A percentile compares a stretch with the other conserved stretches of the same genome.
These are phyloP conservation scores for Aplysia californica DNA, from an alignment of 1,140 invertebrate species.

Conservation along the genomic window DNA sequence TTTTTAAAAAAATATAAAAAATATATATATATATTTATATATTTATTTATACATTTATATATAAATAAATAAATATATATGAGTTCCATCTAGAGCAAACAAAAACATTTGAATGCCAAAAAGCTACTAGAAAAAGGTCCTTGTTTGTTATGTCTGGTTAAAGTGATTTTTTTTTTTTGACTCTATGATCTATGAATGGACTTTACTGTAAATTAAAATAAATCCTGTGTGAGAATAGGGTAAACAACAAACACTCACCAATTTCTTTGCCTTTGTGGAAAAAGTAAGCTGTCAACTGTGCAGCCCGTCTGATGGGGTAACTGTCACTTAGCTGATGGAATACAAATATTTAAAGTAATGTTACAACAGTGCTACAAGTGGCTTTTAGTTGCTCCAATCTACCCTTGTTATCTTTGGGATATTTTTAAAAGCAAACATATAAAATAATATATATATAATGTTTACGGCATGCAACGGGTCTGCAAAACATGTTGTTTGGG, in stretches of 20 bases:
- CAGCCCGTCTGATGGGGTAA: conserved; percentile 51
- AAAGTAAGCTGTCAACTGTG: conserved; percentile 51
- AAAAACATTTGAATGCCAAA: neutral
- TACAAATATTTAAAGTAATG: too few species aligned
- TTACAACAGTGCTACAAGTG: too few species aligned
- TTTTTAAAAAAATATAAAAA: too few species aligned
- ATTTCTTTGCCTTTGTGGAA: conserved; percentile 45
- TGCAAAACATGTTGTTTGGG: too few species aligned
- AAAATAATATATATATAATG: too few species aligned
- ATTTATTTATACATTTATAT: too few species aligned
- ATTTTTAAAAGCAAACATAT: too few species aligned
- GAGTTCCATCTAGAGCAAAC: neutral
- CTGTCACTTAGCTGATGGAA: conserved; percentile 50
- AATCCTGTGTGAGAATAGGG: neutral
- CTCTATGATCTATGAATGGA: neutral
- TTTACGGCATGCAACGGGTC: too few species aligned
- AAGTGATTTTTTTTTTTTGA: neutral
- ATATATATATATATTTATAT: too few species aligned
- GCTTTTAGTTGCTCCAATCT: too few species aligned
- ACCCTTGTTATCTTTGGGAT: too few species aligned
- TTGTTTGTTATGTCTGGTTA: neutral
- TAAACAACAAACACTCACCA: conserved; percentile 28
- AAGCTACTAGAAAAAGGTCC: neutral
- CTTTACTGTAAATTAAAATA: neutral
- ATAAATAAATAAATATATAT: too few species aligned